phyloP scores from a whole-genome alignment of 1,140 invertebrate genomes.

The Acromyrmex echinatior region DNA sequence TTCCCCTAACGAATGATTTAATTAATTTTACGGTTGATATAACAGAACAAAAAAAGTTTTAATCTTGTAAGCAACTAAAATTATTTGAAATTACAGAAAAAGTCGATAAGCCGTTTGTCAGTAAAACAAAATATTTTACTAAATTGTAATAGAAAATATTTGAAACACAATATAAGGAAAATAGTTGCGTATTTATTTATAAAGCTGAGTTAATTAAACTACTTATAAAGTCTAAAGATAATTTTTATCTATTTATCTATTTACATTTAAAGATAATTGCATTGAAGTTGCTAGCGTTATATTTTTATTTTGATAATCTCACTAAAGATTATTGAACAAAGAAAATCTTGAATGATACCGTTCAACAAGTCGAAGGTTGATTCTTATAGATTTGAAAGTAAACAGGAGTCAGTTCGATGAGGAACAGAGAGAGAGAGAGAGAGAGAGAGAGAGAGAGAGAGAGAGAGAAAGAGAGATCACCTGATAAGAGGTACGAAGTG shows the following conservation, averaged over 20 bases:
- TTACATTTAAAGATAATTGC: not conserved
- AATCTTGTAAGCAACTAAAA: conserved; percentile 18
- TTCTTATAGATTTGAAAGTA: conserved; percentile 19
- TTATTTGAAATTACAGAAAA: conserved; percentile 7
- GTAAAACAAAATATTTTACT: not conserved
- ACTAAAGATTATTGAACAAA: not conserved
- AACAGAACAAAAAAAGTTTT: conserved; percentile 13
- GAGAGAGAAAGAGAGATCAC: not conserved
- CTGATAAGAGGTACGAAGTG: conserved; percentile 47
- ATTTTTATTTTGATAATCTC: not conserved
- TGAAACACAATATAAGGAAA: not conserved
- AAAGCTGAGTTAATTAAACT: not conserved
- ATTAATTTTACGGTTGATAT: conserved; percentile 69
- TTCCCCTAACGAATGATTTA: conserved; percentile 67
- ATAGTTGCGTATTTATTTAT: not conserved
- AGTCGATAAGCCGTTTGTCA: conserved; percentile 25
- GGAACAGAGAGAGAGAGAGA: not conserved
- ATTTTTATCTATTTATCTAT: not conserved
- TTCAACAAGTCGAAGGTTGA: conserved; percentile 30
- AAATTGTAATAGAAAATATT: not conserved
- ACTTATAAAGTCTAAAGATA: not conserved
- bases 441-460: no score
- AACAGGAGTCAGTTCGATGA: conserved; percentile 3
- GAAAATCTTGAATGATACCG: not conserved
- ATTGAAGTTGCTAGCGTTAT: not conserved